Evolutionary conservation across 2,113 vertebrate species (phyloP).

Genomic region (Lepidothrix coronata): DNA sequence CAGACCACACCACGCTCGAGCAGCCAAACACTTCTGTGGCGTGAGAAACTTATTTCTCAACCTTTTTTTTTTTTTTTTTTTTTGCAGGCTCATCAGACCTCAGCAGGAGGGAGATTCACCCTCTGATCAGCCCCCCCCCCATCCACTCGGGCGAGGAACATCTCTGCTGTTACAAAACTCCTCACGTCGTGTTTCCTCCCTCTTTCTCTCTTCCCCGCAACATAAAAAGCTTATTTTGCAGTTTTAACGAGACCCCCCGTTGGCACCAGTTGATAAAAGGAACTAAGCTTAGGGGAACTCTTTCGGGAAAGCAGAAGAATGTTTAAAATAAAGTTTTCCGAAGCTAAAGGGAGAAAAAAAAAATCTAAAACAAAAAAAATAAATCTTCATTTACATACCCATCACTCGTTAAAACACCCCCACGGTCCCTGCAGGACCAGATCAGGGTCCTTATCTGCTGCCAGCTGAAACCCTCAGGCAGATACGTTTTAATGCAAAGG

Average conservation of each 20-base stretch:
- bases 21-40: background rate
- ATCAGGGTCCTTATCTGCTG: background rate
- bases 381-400: background rate
- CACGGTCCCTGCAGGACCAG: accelerated
- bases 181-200: background rate
- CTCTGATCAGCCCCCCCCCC: background rate
- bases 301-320: background rate
- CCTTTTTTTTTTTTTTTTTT: too few species aligned
- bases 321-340: background rate
- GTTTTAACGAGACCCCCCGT: background rate
- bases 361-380: accelerated
- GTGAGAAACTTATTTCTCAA: background rate
- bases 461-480: background rate
- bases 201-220: background rate
- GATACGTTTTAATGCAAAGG: background rate
- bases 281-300: background rate
- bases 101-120: background rate
- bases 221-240: background rate
- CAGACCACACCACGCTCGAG: accelerated
- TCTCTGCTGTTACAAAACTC: background rate
- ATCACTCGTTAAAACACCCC: background rate
- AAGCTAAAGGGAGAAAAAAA: background rate
- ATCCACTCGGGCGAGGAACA: background rate
- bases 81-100: background rate
- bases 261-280: background rate